phyloP scores from a whole-genome alignment of 2,888 invertebrate genomes.

The Oscheius sp. region DNA sequence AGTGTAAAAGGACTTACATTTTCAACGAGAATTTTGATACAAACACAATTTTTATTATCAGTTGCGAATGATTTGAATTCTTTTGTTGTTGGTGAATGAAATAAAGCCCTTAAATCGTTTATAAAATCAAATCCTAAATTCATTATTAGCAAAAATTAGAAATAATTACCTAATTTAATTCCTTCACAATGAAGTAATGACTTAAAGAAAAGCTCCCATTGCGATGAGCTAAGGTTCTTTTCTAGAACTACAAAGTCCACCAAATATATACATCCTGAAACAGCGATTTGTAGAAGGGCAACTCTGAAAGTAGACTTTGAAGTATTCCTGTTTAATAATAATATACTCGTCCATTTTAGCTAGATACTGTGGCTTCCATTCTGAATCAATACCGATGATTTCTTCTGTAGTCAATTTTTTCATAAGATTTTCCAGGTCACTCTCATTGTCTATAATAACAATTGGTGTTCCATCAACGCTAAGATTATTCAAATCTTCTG shows the following conservation, averaged over 20 bases:
- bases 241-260: constrained; percentile 41
- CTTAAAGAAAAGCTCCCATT: constrained; percentile 39
- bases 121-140: constrained; percentile 41
- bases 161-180: constrained; percentile 27
- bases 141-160: background rate
- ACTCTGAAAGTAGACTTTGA: constrained; percentile 28
- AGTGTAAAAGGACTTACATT: constrained; percentile 32
- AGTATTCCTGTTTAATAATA: background rate
- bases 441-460: background rate
- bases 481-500: background rate
- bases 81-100: constrained; percentile 9
- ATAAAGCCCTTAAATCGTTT: constrained; percentile 44
- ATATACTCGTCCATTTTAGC: constrained; percentile 20
- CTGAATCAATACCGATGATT: constrained; percentile 45
- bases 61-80: constrained; percentile 15
- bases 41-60: constrained; percentile 28
- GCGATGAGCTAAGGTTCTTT: background rate
- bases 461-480: constrained; percentile 12
- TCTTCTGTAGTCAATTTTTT: background rate
- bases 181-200: constrained; percentile 30
- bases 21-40: constrained; percentile 39
- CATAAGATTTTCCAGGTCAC: constrained; percentile 5
- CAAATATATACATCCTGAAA: constrained; percentile 33
- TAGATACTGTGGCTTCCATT: constrained; percentile 42
- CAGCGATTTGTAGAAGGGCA: constrained; percentile 42